Conservation (phyloP, 2,888 invertebrate species). For the Pristionchus fissidentatus region DNA sequence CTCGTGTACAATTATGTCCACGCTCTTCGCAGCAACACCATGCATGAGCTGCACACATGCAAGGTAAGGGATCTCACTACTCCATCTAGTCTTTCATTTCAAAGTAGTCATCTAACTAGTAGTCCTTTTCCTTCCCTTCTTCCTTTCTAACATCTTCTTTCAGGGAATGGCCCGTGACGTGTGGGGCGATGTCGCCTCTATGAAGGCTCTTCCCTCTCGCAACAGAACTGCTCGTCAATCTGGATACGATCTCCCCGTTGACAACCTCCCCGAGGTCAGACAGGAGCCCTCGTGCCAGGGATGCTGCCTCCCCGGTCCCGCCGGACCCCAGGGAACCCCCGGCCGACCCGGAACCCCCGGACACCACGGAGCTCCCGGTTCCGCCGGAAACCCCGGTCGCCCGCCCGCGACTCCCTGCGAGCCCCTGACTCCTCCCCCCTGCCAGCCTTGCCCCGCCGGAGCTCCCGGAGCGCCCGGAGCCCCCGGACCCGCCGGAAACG, state of each 20-base stretch:
- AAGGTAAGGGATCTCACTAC: not conserved
- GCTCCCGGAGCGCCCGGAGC: conserved; percentile 14
- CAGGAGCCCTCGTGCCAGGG: conserved; percentile 1
- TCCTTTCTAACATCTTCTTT: not conserved
- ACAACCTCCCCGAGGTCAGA: not conserved
- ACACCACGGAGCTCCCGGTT: conserved; percentile 30
- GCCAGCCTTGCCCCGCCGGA: conserved; percentile 42
- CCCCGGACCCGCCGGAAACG: conserved; percentile 38
- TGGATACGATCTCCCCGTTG: not conserved
- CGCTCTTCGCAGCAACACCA: not conserved
- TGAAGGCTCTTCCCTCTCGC: not conserved
- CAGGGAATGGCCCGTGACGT: conserved; percentile 17
- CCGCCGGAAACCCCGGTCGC: conserved; percentile 3
- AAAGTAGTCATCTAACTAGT: not conserved
- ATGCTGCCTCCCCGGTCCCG: conserved; percentile 7
- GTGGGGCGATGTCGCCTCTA: not conserved
- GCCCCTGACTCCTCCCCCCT: conserved; percentile 34
- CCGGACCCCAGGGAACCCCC: not conserved
- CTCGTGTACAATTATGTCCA: conserved; percentile 23
- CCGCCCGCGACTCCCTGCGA: conserved; percentile 3
- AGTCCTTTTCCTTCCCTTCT: not conserved
- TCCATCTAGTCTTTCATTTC: not conserved
- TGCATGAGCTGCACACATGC: not conserved
- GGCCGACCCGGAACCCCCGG: not conserved
- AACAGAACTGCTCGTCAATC: conserved; percentile 5